Evolutionary conservation across 2,113 vertebrate genomes (phyloP), one percentile per base, ranked within the genome.

Genomic region (Lamprologus sp.): DNA sequence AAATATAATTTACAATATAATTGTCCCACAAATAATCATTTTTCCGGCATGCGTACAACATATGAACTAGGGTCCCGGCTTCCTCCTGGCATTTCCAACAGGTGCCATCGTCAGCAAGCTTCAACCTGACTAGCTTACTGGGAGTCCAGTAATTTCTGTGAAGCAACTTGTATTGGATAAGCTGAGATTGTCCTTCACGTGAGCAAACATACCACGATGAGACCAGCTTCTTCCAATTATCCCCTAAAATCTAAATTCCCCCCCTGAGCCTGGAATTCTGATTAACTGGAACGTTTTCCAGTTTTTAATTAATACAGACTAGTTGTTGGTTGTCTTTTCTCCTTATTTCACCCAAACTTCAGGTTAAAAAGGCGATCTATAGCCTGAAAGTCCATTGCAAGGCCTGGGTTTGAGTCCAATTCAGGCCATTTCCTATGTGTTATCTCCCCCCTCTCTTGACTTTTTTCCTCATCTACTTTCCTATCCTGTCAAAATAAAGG

Each of bases 21-120:
- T 28, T 56, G 54, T 56, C 26, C 55, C 55, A 58, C 55, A 58
- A 31, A 9, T 58, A 58, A 17, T 58, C 1, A 58, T 58, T 58
- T 58, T 31, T 58, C 1, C 0, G 1, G 26, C 7, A 58, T 17
- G 5, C 55, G 4, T 58, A 58, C 55, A 58, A 31, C 55, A 58
- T 31, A 2, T 58, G 55, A 58, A 31, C 55, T 58, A 31, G 2
- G 26, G 7, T 58, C 55, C 55, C 1, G 14, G 55, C 26, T 58
- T 58, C 26, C 7, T 58, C 26, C 55, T 58, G 26, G 1, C 7
- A 31, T 58, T 58, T 58, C 1, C 26, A 1, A 2, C 26, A 58
- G 55, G 14, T 58, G 26, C 0, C 1, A 58, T 31, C 0, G 13
- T 15, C 26, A 31, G 26, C 55, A 58, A 58, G 26, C 26, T 58